These are phyloP conservation scores for Xylocampa areola DNA, from an alignment of 2,888 invertebrate genomes.

Conservation along the genomic window DNA sequence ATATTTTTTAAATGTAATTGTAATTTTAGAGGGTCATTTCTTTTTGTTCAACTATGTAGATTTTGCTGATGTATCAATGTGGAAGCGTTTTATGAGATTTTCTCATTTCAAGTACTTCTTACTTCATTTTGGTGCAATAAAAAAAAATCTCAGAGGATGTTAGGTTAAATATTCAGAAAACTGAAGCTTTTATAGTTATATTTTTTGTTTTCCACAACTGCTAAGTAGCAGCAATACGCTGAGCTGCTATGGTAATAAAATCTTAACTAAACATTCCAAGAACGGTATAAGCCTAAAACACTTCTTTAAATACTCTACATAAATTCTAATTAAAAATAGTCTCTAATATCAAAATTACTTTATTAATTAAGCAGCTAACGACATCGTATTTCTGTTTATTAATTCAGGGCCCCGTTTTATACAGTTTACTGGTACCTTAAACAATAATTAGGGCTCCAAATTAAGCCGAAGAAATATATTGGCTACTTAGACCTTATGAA, in stretches of 20 bases:
- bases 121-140: slow-evolving; percentile 8
- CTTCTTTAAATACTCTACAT: too few species aligned
- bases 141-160: too few species aligned
- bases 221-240: too few species aligned
- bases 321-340: neutral
- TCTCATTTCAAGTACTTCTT: slow-evolving; percentile 20
- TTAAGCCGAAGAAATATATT: slow-evolving; percentile 11
- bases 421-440: slow-evolving; percentile 22
- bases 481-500: slow-evolving; percentile 19
- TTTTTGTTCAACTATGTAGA: neutral
- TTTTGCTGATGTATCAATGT: slow-evolving; percentile 18
- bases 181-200: too few species aligned
- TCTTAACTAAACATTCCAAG: too few species aligned
- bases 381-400: slow-evolving; percentile 13
- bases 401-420: slow-evolving; percentile 19
- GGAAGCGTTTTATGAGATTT: slow-evolving; percentile 19
- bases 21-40: neutral
- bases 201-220: too few species aligned
- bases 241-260: too few species aligned
- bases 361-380: slow-evolving; percentile 13
- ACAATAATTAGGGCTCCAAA: slow-evolving; percentile 30
- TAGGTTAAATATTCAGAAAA: too few species aligned
- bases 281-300: too few species aligned
- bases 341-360: neutral
- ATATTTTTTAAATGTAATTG: slow-evolving; percentile 32